Evolutionary conservation across 2,797 vertebrate species (phyloP), one percentile per base, ranked within the genome.

Genomic region (Sorex maritimensis): DNA sequence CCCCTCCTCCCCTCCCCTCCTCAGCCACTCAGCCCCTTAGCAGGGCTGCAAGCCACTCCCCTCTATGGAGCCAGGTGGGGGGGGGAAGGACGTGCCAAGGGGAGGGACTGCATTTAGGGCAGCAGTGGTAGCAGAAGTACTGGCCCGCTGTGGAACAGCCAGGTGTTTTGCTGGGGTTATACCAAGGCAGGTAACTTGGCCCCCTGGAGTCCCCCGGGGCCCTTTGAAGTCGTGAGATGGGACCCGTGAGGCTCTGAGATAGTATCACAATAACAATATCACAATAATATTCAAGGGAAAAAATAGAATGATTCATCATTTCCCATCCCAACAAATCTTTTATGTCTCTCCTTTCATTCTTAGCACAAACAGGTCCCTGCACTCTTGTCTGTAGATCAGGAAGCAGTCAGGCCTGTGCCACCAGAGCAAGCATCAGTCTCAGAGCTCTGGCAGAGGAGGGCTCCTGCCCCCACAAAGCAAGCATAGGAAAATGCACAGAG

Each of bases 221-320:
- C 78, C 68, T 86, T 89, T 8, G 28, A 90, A 77, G 68, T 8
- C 11, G 23, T 41, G 34, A n/a, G 49, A 67, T 7, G 49, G 26
- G 6, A 23, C 72, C 88, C 28, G 2, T 28, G 24, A 46, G 77
- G 75, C 63, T 90, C 72, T 78, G 71, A 83, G 15, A 38, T 88
- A 71, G 81, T 68, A 5, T 93, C 93, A 90, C 68, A 77, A 72
- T 93, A 94, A 90, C 68, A 77, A 72, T n/a, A 75, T 7, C 88
- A 58, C 17, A 75, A 74, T 8, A 79, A 67, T 74, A 81, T 78
- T 86, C n/a, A 81, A 90, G 72, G 81, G 52, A 52, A 86, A 71
- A 79, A 55, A 67, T 28, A 28, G 28, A 38, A 71, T 71, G 17
- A 30, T 71, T 38, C 8, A 34, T 19, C 14, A 19, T 19, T 71